Evolutionary conservation across 2,888 invertebrate genomes (phyloP).

Genomic region (Cheilosia urbana): DNA sequence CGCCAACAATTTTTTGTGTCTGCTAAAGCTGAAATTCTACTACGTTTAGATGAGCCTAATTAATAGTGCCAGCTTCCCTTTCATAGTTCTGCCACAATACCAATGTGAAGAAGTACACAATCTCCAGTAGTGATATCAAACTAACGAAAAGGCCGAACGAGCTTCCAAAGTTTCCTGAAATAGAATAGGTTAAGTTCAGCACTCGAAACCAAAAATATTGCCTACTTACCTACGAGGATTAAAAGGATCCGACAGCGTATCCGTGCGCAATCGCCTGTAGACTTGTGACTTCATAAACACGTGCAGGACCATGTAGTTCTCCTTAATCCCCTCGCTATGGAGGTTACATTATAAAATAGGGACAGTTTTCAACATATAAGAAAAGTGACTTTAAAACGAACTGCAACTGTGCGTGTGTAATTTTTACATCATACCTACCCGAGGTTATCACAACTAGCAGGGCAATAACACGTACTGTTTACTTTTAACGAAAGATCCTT

Average conservation of each 20-base stretch:
- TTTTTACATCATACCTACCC: constrained; percentile 80
- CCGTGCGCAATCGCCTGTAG: neutral
- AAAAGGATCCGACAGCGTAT: neutral
- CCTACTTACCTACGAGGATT: neutral
- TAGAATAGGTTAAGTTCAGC: no score
- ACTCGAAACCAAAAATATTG: no score
- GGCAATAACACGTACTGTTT: constrained; percentile 79
- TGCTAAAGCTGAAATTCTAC: no score
- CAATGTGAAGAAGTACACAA: no score
- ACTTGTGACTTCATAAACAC: neutral
- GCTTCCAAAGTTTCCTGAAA: no score
- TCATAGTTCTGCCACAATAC: no score
- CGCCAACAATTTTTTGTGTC: no score
- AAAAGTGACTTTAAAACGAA: no score
- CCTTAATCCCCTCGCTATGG: neutral
- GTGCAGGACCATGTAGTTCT: neutral
- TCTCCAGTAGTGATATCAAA: no score
- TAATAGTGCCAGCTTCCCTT: no score
- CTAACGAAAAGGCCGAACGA: no score
- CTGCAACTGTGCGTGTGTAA: constrained; percentile 76
- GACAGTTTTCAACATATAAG: neutral
- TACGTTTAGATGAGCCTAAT: no score
- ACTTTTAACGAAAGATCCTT: constrained; percentile 19
- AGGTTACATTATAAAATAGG: neutral
- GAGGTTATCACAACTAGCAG: constrained; percentile 80